Conservation (phyloP, 2,113 vertebrate species). For the Lota lota region DNA sequence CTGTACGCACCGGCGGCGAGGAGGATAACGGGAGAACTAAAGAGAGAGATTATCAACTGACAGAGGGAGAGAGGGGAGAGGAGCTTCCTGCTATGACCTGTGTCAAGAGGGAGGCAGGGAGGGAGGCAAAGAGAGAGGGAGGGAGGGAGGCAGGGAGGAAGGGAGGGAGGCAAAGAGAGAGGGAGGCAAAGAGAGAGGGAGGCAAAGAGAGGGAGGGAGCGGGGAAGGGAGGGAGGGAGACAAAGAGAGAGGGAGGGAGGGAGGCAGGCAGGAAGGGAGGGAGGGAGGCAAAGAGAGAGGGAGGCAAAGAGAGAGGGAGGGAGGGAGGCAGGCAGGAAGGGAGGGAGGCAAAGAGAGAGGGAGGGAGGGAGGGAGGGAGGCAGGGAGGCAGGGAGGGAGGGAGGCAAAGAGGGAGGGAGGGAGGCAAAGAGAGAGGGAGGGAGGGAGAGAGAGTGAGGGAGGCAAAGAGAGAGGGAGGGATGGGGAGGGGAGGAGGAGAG, state of each 20-base stretch:
- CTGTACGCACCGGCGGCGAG: slow-evolving; percentile 29
- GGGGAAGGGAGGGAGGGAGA: not conserved
- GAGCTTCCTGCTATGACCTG: slow-evolving; percentile 42
- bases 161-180: slow-evolving; percentile 38
- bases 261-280: slow-evolving; percentile 32
- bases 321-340: too few relatives aligned
- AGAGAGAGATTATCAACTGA: slow-evolving; percentile 49
- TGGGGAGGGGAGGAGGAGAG: too few relatives aligned
- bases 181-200: slow-evolving; percentile 39
- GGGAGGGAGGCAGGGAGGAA: slow-evolving; percentile 16
- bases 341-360: too few relatives aligned
- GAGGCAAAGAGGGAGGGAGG: too few relatives aligned
- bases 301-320: not conserved
- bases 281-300: slow-evolving; percentile 47
- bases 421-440: too few relatives aligned
- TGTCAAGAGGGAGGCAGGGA: slow-evolving; percentile 35
- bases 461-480: too few relatives aligned
- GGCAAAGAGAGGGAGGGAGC: not conserved
- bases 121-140: not conserved
- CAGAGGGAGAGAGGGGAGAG: slow-evolving; percentile 45
- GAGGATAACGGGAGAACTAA: slow-evolving; percentile 59
- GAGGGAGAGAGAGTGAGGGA: too few relatives aligned
- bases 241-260: not conserved
- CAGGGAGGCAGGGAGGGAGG: too few relatives aligned
- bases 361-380: too few relatives aligned